Evolutionary conservation across 1,140 invertebrate species (phyloP), one percentile per base, ranked within the genome.

Genomic region (Anastatus disparis): DNA sequence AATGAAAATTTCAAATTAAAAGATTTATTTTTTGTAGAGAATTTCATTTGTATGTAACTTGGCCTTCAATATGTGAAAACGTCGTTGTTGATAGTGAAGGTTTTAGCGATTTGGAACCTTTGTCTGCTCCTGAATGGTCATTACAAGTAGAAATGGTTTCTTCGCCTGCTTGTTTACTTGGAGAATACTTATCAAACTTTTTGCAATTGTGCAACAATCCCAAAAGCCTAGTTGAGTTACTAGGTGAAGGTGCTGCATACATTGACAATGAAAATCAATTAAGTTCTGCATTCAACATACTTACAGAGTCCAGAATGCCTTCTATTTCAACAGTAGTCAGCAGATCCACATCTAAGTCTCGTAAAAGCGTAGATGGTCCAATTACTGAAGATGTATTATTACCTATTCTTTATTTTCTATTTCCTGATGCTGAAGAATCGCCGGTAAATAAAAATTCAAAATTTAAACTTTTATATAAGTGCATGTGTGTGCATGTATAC

Each of bases 21-120:
- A 56, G 10, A 70, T 63, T 74, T 55, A 68, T 80, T 72, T 65
- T 75, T 84, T 82, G 90, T 69, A 93, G 91, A 52, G 90, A 93
- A 83, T 86, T 97, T 27, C 87, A 92, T 70, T 82, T 98, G 3
- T 93, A 92, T 78, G 91, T 93, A n/a, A 93, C 92, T 9, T 99
- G 97, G 97, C 92, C 92, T 2, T 88, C 91, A 80, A 86, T 98
- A 53, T 90, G 91, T 3, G 96, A 97, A 81, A 92, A 94, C 81
- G 89, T 94, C 31, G 91, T 97, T 29, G 91, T 96, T 1, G 97
- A 98, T 79, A 94, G 92, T 74, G 91, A 95, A 79, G 90, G 89
- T 65, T 95, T 95, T 81, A 93, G 92, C 42, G 94, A 97, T 85
- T 91, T 98, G 75, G 91, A 96, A 79, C 95, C 96, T 10, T 84